Evolutionary conservation across 2,888 invertebrate species (phyloP), one percentile per base, ranked within the genome.

Genomic region (Terebella lapidaria): DNA sequence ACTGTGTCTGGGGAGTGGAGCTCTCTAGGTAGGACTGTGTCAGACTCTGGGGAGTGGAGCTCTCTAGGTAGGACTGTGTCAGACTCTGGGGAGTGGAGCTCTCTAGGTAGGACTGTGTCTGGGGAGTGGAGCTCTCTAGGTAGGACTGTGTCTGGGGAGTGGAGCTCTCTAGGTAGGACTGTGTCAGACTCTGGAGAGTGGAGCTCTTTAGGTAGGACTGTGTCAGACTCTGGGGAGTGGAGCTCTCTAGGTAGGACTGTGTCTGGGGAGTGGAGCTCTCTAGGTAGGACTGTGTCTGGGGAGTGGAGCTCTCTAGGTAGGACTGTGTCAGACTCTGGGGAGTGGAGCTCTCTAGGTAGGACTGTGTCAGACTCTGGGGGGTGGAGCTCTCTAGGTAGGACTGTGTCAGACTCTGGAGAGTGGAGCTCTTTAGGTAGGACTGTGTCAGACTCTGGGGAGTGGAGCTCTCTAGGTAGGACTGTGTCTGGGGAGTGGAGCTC

Each of bases 51-150:
- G 66, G 45, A 62, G 62, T 64, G 67, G 63, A 57, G 57, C 22
- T 47, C 66, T 57, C 54, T 75, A 24, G 74, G 77, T 77, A 64
- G 58, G 56, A n/a, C n/a, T n/a, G n/a, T n/a, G n/a, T n/a, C n/a
- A n/a, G n/a, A n/a, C n/a, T n/a, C n/a, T n/a, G n/a, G n/a, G n/a
- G n/a, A n/a, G 2, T 63, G 66, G 3, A 72, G 66, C 35, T 61
- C 77, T 3, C 64, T 71, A 56, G 63, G 70, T 1, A 54, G 67
- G n/a, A n/a, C n/a, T n/a, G n/a, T n/a, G n/a, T n/a, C n/a, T n/a
- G n/a, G n/a, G n/a, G n/a, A n/a, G n/a, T n/a, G n/a, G n/a, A n/a
- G n/a, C n/a, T n/a, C n/a, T n/a, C n/a, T n/a, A n/a, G n/a, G n/a
- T n/a, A n/a, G n/a, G n/a, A n/a, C n/a, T 10, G 42, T 35, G 4